These are phyloP conservation scores for Elephantulus edwardii DNA, from an alignment of 2,113 vertebrate genomes.

Conservation along the genomic window DNA sequence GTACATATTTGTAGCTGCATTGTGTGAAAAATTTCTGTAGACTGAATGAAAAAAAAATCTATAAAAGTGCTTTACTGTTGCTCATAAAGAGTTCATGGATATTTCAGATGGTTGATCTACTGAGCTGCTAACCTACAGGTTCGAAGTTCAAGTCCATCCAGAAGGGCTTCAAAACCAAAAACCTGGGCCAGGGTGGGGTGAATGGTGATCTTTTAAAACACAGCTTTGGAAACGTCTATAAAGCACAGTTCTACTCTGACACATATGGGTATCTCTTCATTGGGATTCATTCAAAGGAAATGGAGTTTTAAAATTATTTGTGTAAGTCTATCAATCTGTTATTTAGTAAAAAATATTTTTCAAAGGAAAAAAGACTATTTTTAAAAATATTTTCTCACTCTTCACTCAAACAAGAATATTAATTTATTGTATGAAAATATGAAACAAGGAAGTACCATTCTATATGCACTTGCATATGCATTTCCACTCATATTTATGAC, in stretches of 20 bases:
- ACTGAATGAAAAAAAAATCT: fast-evolving
- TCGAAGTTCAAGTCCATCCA: no score
- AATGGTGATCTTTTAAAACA: neutral
- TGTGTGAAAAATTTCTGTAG: neutral
- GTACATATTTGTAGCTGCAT: fast-evolving
- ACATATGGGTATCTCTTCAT: no score
- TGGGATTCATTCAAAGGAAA: no score
- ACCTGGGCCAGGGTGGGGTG: no score
- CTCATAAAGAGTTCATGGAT: neutral
- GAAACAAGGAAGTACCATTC: neutral
- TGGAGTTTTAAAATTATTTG: no score
- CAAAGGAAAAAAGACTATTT: neutral
- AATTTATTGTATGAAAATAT: conserved; percentile 8
- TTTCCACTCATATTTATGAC: neutral
- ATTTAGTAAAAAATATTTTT: neutral
- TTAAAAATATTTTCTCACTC: neutral
- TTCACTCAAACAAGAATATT: neutral
- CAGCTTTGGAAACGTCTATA: neutral
- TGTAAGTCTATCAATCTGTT: neutral
- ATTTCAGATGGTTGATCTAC: no score
- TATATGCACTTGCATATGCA: neutral
- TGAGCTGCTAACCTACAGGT: no score
- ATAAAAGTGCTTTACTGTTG: no score
- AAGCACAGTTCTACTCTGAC: neutral
- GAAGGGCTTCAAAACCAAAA: no score